Conservation (phyloP, 2,113 vertebrate genomes). For the Entomyzon cyanotis region DNA sequence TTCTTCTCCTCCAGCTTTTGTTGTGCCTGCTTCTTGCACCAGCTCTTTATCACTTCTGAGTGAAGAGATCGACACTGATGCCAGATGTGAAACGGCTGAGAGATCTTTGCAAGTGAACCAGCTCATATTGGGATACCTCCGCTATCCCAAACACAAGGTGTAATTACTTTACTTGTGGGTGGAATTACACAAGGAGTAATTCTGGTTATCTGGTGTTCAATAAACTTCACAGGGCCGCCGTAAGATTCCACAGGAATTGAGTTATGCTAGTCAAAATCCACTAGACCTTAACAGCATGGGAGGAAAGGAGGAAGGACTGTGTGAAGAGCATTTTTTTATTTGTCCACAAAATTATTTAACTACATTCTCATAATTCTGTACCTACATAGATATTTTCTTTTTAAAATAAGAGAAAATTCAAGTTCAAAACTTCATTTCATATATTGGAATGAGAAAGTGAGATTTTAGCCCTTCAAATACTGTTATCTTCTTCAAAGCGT, state of each 20-base stretch:
- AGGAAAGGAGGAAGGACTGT: neutral
- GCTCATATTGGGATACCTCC: neutral
- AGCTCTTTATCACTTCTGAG: neutral
- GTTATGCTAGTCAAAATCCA: neutral
- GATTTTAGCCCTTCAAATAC: neutral
- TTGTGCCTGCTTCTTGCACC: neutral
- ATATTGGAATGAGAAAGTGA: neutral
- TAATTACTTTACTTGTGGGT: neutral
- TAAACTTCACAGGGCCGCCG: neutral
- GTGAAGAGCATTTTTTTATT: neutral
- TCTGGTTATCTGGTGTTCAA: neutral
- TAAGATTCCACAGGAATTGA: neutral
- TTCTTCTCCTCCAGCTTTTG: neutral
- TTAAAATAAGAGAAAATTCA: neutral
- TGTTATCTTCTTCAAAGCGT: neutral
- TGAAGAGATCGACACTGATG: fast-evolving
- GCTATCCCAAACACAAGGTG: neutral
- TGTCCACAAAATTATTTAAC: neutral
- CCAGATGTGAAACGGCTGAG: fast-evolving
- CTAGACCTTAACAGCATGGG: neutral
- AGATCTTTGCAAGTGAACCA: neutral
- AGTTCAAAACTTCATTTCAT: neutral
- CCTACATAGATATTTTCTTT: neutral
- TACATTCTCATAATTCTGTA: neutral
- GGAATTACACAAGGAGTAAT: neutral